These are phyloP conservation scores for Malurus alboscapulatus DNA, from an alignment of 2,113 vertebrate genomes.

Conservation along the genomic window DNA sequence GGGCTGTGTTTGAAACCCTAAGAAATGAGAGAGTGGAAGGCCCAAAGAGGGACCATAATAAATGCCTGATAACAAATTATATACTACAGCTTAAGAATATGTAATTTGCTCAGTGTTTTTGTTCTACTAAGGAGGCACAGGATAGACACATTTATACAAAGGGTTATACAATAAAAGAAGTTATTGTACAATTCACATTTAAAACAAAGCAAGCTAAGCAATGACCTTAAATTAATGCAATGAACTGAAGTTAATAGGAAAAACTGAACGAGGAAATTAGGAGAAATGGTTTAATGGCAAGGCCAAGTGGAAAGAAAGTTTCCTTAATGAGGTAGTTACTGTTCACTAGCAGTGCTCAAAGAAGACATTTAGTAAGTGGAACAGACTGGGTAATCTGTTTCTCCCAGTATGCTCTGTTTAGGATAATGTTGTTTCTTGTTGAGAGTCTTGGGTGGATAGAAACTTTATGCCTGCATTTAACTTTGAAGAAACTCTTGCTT, in stretches of 20 bases:
- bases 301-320: background rate
- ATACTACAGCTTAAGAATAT: background rate
- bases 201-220: slow-evolving; percentile 22
- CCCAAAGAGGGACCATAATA: background rate
- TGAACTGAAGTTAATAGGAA: slow-evolving; percentile 12
- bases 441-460: background rate
- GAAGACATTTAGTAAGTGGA: slow-evolving; percentile 15
- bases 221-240: slow-evolving; percentile 11
- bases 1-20: background rate
- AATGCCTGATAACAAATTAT: background rate
- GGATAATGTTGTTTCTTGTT: background rate
- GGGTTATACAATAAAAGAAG: background rate
- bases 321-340: slow-evolving; percentile 39
- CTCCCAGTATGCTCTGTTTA: background rate
- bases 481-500: background rate
- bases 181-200: background rate
- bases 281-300: slow-evolving; percentile 5
- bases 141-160: background rate
- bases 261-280: slow-evolving; percentile 38
- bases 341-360: background rate
- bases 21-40: background rate
- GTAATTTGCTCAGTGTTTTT: background rate
- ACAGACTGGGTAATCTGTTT: background rate
- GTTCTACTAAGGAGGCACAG: background rate
- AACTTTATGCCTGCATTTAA: background rate